Base-by-base conservation (phyloP, 1,140 invertebrate genomes). In the Penaeus vannamei region DNA sequence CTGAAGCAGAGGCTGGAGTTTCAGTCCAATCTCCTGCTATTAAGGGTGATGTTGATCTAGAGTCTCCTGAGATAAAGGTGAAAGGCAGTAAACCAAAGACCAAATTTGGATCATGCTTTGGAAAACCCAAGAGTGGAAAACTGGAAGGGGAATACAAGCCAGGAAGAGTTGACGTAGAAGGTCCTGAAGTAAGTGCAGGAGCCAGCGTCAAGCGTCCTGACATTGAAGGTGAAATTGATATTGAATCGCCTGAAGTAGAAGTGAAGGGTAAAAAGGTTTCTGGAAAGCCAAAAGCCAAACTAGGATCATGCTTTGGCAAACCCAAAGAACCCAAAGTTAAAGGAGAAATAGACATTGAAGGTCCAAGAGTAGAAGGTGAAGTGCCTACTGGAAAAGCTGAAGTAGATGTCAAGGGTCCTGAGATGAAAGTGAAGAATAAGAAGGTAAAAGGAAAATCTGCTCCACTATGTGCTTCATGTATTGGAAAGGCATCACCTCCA, bases 51-150 rank as follows among this genome's bases (percentile, higher is more conserved):
- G 53, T 90, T n/a, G 64, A 29, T 19, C 53, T 84, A 42, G 87
- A 89, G 19, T n/a, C 46, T 32, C 81, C 87, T 36, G 87, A 84
- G 2, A 53, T 89, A 36, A 89, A 89, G 62, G 72, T 87, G 32
- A 87, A 87, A 66, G 86, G 23, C 4, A 29, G 76, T 79, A 90
- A 90, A 79, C 69, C 85, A 22, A 90, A 86, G n/a, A n/a, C 88
- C 23, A 85, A 85, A 85, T 59, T 90, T 20, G 88, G 88, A 66
- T 90, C 89, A 26, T 90, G 89, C 46, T 86, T 90, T 32, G 89
- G 85, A 36, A 90, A 90, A 79, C 84, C 84, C 19, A 84, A 84
- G 29, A 79, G 82, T 53, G 46, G 53, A 14, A n/a, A 89, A 42
- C 14, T 89, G 42, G 87, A 85, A 79, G 81, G 72, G 4, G 87